These are phyloP conservation scores for Drosophila suzukii DNA, from an alignment of 1,140 invertebrate genomes.

Conservation along the genomic window DNA sequence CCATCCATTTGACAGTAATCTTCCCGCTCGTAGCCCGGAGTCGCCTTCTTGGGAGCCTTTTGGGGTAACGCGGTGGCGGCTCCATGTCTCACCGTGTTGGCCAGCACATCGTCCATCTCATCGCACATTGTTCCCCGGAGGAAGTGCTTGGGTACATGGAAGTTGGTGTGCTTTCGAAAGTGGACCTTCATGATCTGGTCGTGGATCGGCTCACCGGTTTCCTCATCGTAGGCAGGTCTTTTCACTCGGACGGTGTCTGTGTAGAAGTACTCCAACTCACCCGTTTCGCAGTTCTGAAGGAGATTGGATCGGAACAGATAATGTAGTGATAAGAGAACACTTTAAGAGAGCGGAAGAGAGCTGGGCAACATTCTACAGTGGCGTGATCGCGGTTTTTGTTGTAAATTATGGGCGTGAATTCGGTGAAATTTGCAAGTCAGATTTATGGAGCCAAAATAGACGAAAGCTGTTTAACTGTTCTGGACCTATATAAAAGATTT, in stretches of 20 bases:
- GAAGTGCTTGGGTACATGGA: slow-evolving; percentile 70
- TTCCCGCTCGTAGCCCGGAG: slow-evolving; percentile 67
- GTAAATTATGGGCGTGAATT: slow-evolving; percentile 10
- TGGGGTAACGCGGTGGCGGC: slow-evolving; percentile 11
- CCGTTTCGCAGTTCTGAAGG: slow-evolving; percentile 76
- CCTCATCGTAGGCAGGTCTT: slow-evolving; percentile 66
- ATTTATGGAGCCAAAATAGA: slow-evolving; percentile 6
- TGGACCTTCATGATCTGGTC: slow-evolving; percentile 70
- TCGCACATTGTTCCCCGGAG: slow-evolving; percentile 65
- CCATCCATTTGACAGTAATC: slow-evolving; percentile 79
- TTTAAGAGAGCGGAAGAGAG: slow-evolving; percentile 18
- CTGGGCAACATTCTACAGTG: slow-evolving; percentile 18
- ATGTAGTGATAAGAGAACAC: slow-evolving; percentile 1
- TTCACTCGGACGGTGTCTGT: slow-evolving; percentile 58
- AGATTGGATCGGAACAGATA: slow-evolving; percentile 8
- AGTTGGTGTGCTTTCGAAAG: slow-evolving; percentile 72
- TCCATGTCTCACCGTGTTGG: slow-evolving; percentile 64
- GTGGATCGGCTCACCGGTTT: slow-evolving; percentile 76
- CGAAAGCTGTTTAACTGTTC: not conserved
- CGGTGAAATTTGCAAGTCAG: slow-evolving; percentile 47
- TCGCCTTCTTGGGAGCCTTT: slow-evolving; percentile 33
- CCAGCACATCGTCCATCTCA: slow-evolving; percentile 62
- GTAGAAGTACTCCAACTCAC: slow-evolving; percentile 75
- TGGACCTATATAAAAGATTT: not conserved
- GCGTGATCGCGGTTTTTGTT: slow-evolving; percentile 33